These are phyloP conservation scores for Callocephalon fimbriatum DNA, from an alignment of 2,113 vertebrate genomes.

Conservation along the genomic window DNA sequence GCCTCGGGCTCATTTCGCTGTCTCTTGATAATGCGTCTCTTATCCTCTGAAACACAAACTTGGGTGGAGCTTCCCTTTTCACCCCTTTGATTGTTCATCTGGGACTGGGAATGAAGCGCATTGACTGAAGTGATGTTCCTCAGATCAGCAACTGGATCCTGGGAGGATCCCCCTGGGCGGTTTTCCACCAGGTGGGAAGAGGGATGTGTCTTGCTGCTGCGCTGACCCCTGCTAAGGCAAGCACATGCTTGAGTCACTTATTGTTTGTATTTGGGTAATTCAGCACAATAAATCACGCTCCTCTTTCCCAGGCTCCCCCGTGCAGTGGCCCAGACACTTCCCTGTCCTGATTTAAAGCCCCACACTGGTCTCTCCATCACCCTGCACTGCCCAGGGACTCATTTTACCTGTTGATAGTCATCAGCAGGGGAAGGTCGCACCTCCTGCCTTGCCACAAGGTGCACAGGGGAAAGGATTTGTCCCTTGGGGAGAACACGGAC, in stretches of 20 bases:
- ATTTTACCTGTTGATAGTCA: background rate
- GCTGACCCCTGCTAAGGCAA: slow-evolving; percentile 64
- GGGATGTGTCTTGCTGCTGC: background rate
- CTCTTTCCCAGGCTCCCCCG: background rate
- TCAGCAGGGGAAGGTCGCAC: background rate
- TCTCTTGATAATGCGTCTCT: background rate
- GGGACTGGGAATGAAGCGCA: slow-evolving; percentile 12
- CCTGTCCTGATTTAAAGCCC: background rate
- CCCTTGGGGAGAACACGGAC: background rate
- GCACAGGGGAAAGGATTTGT: background rate
- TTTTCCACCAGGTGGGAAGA: slow-evolving; percentile 72
- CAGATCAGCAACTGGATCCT: slow-evolving; percentile 34
- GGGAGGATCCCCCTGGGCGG: slow-evolving; percentile 10
- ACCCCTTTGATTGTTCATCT: slow-evolving; percentile 56
- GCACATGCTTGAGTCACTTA: slow-evolving; percentile 59
- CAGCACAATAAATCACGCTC: background rate
- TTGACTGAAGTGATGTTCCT: slow-evolving; percentile 46
- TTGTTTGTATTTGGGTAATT: slow-evolving; percentile 52
- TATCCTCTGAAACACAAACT: background rate
- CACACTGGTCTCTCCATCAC: background rate
- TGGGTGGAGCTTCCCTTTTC: slow-evolving; percentile 65
- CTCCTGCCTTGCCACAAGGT: background rate
- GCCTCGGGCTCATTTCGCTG: background rate
- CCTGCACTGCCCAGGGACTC: background rate
- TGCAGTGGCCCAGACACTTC: background rate